Percentiles rank a stretch among this genome's conserved stretches.
phyloP scores from a whole-genome alignment of 1,140 invertebrate genomes.

The Brachionus koreanus region DNA sequence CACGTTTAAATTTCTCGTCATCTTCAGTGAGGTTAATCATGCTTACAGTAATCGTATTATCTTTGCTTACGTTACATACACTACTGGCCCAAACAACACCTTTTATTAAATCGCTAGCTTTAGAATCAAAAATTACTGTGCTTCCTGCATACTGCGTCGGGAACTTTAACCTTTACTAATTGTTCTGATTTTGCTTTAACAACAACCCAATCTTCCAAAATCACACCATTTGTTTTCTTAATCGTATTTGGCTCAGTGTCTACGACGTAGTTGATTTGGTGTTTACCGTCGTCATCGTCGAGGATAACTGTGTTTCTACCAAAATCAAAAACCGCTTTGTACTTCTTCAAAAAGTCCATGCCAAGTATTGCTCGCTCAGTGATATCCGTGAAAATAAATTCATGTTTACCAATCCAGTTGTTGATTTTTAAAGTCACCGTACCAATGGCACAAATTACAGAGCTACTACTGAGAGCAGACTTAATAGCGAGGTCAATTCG shows the following conservation, averaged over 20 bases:
- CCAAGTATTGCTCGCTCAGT: neutral
- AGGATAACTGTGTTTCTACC: neutral
- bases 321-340: neutral
- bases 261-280: neutral
- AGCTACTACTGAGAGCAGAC: neutral
- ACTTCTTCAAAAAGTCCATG: neutral
- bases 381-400: neutral
- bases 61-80: neutral
- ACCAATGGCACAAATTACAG: neutral
- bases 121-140: neutral
- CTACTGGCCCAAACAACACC: neutral
- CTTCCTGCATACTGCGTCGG: neutral
- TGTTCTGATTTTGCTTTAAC: neutral
- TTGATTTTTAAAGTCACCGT: neutral
- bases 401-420: neutral
- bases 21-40: neutral
- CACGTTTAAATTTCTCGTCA: neutral
- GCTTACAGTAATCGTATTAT: neutral
- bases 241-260: no score
- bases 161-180: neutral
- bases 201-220: no score
- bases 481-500: neutral
- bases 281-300: neutral
- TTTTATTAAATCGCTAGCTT: neutral
- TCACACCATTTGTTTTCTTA: no score